Percentiles rank a stretch among this genome's conserved stretches.
Conservation (phyloP, 2,113 vertebrate species). For the Cepphus grylle region DNA sequence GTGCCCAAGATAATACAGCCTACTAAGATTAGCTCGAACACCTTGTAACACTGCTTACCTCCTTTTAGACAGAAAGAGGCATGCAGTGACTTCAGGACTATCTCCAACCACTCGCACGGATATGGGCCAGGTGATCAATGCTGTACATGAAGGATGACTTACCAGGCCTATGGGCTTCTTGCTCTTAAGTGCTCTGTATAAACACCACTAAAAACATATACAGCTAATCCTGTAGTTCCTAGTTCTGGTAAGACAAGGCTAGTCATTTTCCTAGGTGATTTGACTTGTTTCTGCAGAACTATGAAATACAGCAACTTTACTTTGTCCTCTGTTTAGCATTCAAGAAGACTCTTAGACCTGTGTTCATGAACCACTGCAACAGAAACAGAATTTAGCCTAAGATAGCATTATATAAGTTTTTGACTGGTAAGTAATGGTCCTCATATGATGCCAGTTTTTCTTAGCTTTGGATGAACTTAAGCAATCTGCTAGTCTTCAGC, state of each 20-base stretch:
- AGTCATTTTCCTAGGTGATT: neutral
- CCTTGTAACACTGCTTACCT: neutral
- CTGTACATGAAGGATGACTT: neutral
- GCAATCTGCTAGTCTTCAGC: neutral
- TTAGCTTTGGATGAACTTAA: neutral
- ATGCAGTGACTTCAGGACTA: neutral
- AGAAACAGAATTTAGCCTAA: neutral
- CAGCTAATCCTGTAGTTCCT: neutral
- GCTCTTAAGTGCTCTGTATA: neutral
- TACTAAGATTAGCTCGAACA: neutral
- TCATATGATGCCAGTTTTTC: neutral
- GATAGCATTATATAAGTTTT: neutral
- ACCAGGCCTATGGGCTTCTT: neutral
- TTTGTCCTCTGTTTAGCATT: neutral
- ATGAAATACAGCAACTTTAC: neutral
- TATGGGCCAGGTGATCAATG: rapidly evolving
- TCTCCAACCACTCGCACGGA: neutral
- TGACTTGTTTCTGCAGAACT: neutral
- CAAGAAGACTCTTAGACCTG: neutral
- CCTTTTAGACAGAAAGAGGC: neutral
- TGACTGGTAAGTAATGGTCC: neutral
- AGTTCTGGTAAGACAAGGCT: neutral
- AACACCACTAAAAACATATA: neutral
- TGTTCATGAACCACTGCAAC: neutral
- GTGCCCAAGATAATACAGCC: neutral